Evolutionary conservation across 1,140 invertebrate genomes (phyloP).

Genomic region (Drosophila nigromelanica): DNA sequence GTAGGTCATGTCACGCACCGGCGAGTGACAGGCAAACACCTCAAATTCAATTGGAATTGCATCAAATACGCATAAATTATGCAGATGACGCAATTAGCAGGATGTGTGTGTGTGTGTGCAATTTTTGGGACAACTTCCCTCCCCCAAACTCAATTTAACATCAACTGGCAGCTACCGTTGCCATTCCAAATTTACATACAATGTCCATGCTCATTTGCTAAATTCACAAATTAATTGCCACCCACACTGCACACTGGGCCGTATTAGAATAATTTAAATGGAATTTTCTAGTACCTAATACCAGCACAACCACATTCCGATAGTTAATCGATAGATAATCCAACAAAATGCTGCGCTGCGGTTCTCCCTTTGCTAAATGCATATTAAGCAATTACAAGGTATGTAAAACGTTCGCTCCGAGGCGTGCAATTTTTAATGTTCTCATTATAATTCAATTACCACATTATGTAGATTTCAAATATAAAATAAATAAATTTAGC

Average conservation of each 20-base stretch:
- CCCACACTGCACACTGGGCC: conserved; percentile 21
- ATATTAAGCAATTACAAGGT: conserved; percentile 17
- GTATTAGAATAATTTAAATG: conserved; percentile 26
- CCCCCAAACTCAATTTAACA: conserved; percentile 39
- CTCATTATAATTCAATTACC: conserved; percentile 16
- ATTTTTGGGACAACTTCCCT: conserved; percentile 26
- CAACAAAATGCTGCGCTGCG: conserved; percentile 32
- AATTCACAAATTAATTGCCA: conserved; percentile 76
- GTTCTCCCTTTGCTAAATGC: conserved; percentile 3
- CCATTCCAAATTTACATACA: conserved; percentile 69
- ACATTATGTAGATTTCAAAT: neutral
- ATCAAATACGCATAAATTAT: conserved; percentile 73
- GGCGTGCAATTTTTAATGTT: neutral
- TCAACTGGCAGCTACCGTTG: conserved; percentile 58
- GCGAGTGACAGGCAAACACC: conserved; percentile 40
- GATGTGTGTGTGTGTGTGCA: conserved; percentile 12
- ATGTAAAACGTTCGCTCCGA: neutral
- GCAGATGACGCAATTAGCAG: conserved; percentile 77
- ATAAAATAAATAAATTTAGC: too few relatives aligned
- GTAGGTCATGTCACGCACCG: neutral
- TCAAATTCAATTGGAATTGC: conserved; percentile 75
- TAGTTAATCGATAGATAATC: conserved; percentile 54
- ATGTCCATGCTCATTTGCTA: conserved; percentile 76
- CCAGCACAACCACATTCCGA: conserved; percentile 32
- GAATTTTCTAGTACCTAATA: conserved; percentile 61